Percentiles rank a stretch among this genome's conserved stretches.
These are phyloP conservation scores for Ceratothoa steindachneri DNA, from an alignment of 2,888 invertebrate species.

Conservation along the genomic window DNA sequence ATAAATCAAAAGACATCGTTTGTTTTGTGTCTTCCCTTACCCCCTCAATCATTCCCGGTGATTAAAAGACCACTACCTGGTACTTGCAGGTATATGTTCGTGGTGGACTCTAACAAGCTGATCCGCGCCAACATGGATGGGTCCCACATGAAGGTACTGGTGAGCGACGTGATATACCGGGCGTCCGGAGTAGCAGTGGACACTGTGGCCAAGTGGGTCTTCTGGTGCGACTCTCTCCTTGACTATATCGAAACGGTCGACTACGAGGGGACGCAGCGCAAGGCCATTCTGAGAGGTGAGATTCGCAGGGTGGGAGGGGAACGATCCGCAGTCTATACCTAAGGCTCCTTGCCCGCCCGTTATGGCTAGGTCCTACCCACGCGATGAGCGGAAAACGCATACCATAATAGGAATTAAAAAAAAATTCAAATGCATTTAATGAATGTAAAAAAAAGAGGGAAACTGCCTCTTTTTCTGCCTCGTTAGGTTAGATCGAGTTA, in stretches of 20 bases:
- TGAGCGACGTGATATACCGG: slow-evolving; percentile 87
- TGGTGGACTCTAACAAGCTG: slow-evolving; percentile 57
- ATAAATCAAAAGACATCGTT: neutral
- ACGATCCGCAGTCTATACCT: neutral
- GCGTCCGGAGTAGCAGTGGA: slow-evolving; percentile 89
- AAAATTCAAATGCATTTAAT: no score
- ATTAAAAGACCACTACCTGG: no score
- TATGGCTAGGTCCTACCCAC: neutral
- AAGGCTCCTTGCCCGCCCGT: neutral
- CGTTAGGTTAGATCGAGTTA: no score
- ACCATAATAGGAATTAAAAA: no score
- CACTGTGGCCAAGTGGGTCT: slow-evolving; percentile 80
- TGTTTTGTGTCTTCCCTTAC: no score
- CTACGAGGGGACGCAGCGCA: slow-evolving; percentile 67
- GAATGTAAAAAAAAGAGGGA: no score
- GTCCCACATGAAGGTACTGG: slow-evolving; percentile 72
- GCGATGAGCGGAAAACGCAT: neutral
- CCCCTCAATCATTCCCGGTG: no score
- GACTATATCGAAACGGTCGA: slow-evolving; percentile 95
- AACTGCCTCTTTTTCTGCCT: no score
- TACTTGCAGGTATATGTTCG: slow-evolving; percentile 59
- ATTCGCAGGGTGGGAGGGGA: no score
- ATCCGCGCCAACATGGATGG: slow-evolving; percentile 93
- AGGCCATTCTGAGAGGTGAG: slow-evolving; percentile 38
- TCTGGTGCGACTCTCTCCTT: slow-evolving; percentile 92